Conservation (phyloP, 2,797 vertebrate genomes). For the Megalops cyprinoides region DNA sequence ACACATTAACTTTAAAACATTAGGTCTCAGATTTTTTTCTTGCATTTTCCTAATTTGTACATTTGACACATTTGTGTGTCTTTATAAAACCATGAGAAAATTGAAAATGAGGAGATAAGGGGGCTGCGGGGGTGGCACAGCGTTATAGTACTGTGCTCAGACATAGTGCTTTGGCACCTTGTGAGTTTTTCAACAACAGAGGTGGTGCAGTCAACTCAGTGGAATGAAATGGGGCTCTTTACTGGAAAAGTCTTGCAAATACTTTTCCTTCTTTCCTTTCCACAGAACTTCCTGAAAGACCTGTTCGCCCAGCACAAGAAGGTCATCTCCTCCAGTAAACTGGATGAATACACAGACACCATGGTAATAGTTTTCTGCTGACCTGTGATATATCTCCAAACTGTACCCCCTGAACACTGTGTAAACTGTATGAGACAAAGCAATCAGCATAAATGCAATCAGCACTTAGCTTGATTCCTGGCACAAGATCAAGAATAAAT, state of each 20-base stretch:
- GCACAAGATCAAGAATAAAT: neutral
- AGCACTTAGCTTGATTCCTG: neutral
- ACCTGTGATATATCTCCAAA: neutral
- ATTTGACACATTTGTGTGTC: neutral
- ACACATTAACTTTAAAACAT: no score
- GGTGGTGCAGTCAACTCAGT: no score
- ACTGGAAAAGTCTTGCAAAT: neutral
- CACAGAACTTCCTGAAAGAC: constrained; percentile 88
- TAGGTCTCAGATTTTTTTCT: neutral
- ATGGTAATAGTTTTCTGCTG: constrained; percentile 76
- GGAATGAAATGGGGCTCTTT: no score
- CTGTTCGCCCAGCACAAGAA: constrained; percentile 84
- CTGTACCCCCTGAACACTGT: neutral
- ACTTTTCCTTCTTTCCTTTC: constrained; percentile 16
- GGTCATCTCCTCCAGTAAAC: constrained; percentile 75
- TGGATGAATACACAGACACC: constrained; percentile 88
- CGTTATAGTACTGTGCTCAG: no score
- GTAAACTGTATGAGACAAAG: constrained; percentile 16
- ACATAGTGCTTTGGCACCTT: no score
- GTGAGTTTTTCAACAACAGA: no score
- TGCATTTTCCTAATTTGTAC: neutral
- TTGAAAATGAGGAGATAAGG: no score
- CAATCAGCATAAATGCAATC: constrained; percentile 28
- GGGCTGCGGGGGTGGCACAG: no score
- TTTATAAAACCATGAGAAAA: no score